Evolutionary conservation across 2,113 vertebrate species (phyloP).

Genomic region (Haemorhous mexicanus): DNA sequence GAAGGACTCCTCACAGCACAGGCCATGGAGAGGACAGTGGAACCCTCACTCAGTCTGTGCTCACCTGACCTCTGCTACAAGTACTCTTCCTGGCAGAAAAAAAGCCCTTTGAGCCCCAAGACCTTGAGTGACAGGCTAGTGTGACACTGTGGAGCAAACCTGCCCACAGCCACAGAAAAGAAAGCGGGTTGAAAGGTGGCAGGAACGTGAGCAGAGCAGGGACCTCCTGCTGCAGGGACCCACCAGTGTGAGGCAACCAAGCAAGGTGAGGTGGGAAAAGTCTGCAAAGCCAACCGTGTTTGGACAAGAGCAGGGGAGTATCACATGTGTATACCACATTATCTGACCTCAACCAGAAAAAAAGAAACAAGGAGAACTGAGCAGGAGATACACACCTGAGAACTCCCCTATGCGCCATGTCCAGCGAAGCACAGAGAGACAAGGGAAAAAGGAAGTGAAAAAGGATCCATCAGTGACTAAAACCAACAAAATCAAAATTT

Average conservation of each 20-base stretch:
- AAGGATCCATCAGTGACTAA: constrained; percentile 83
- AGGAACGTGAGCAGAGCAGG: constrained; percentile 15
- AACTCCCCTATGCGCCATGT: constrained; percentile 93
- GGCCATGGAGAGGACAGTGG: background rate
- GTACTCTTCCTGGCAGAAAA: background rate
- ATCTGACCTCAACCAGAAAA: background rate
- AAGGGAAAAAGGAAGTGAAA: constrained; percentile 72
- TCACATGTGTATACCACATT: constrained; percentile 61
- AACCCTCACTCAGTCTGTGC: background rate
- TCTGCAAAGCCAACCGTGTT: constrained; percentile 49
- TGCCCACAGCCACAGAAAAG: background rate
- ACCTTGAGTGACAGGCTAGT: background rate
- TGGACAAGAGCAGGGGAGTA: constrained; percentile 64
- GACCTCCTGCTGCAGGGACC: background rate
- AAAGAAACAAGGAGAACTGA: constrained; percentile 67
- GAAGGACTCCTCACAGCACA: background rate
- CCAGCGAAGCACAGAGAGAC: constrained; percentile 84
- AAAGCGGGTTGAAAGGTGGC: background rate
- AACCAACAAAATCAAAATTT: constrained; percentile 69
- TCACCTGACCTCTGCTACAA: background rate
- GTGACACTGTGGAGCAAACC: background rate
- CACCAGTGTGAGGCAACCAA: constrained; percentile 5
- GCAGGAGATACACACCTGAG: constrained; percentile 95
- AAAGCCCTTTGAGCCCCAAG: background rate
- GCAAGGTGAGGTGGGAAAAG: background rate